A percentile compares a stretch with the other conserved stretches of the same genome.
Conservation (phyloP, 35 echinoderm and acorn worm species). For the Apostichopus californicus region DNA sequence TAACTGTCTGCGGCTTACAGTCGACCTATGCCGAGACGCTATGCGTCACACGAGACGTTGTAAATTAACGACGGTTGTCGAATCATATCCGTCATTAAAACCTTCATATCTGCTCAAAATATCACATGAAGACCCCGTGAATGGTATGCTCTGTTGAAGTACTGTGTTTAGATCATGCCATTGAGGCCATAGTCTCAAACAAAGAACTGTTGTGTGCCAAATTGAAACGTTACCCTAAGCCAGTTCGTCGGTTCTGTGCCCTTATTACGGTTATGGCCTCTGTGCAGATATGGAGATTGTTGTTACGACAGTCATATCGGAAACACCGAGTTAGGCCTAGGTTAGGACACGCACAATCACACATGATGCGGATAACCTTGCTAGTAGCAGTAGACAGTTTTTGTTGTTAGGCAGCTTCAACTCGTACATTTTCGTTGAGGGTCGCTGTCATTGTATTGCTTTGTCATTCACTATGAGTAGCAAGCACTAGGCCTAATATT, state of each 20-base stretch:
- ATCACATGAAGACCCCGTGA: not conserved
- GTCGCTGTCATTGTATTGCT: no score
- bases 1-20: slow-evolving; percentile 46
- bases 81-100: not conserved
- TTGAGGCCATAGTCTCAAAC: slow-evolving; percentile 27
- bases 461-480: no score
- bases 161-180: not conserved
- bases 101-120: not conserved
- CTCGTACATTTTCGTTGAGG: no score
- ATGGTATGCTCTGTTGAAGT: not conserved
- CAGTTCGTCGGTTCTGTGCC: slow-evolving; percentile 38
- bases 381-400: no score
- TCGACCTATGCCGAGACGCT: slow-evolving; percentile 60
- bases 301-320: not conserved
- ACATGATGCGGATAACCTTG: not conserved
- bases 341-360: not conserved
- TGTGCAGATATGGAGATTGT: not conserved
- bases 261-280: slow-evolving; percentile 26
- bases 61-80: slow-evolving; percentile 52
- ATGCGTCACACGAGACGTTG: slow-evolving; percentile 60
- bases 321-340: not conserved
- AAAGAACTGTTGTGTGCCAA: slow-evolving; percentile 46
- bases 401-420: no score
- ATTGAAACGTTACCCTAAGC: slow-evolving; percentile 58
- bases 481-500: no score